These are phyloP conservation scores for Apeltes quadracus DNA, from an alignment of 2,113 vertebrate species.

Conservation along the genomic window DNA sequence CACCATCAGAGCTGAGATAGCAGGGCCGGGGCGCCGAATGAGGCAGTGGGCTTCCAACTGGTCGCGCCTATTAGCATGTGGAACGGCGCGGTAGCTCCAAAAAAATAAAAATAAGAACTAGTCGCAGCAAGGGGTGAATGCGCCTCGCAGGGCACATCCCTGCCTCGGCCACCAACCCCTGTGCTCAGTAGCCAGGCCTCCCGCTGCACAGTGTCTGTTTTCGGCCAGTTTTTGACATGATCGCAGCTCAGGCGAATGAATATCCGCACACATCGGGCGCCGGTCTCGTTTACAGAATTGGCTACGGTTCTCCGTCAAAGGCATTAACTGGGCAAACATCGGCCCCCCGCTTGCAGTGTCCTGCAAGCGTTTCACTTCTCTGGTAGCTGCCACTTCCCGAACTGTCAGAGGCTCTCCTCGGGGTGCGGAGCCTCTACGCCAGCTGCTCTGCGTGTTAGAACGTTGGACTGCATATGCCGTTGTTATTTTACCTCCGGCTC, in stretches of 20 bases:
- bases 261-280: constrained; percentile 44
- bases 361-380: constrained; percentile 36
- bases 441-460: constrained; percentile 54
- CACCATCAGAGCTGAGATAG: constrained; percentile 48
- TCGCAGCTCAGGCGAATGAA: constrained; percentile 62
- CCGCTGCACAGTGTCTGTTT: constrained; percentile 50
- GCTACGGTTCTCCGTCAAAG: constrained; percentile 40
- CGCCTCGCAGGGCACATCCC: constrained; percentile 39
- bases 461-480: constrained; percentile 47
- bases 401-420: constrained; percentile 49
- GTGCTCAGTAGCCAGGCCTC: constrained; percentile 37
- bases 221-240: constrained; percentile 48
- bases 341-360: constrained; percentile 13
- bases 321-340: constrained; percentile 50
- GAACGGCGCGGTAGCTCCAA: constrained; percentile 27
- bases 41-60: constrained; percentile 48
- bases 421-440: constrained; percentile 43
- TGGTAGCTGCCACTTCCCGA: constrained; percentile 41
- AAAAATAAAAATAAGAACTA: constrained; percentile 10
- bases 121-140: constrained; percentile 47
- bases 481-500: constrained; percentile 69
- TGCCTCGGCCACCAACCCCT: constrained; percentile 32
- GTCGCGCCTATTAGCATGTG: constrained; percentile 61
- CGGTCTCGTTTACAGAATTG: constrained; percentile 49
- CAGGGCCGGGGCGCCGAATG: constrained; percentile 10